phyloP scores from a whole-genome alignment of 2,888 invertebrate species.

The Helleia helle region DNA sequence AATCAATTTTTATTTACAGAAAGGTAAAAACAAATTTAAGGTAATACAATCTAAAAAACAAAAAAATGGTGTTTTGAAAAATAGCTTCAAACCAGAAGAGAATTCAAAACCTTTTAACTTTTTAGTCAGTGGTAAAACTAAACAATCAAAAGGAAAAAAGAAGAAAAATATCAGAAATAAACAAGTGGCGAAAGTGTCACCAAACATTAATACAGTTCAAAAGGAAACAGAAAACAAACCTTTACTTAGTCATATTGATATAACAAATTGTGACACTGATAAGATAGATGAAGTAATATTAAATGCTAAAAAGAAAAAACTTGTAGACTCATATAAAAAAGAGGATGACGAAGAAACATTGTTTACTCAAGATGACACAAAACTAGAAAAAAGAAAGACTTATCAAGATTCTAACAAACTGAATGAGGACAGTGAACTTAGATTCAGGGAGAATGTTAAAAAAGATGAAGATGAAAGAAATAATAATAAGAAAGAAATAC shows the following conservation, averaged over 20 bases:
- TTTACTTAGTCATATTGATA: conserved; percentile 19
- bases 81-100: conserved; percentile 11
- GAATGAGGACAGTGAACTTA: conserved; percentile 9
- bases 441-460: conserved; percentile 9
- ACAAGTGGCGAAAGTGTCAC: conserved; percentile 8
- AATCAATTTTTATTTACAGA: too few relatives aligned
- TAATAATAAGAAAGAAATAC: background rate
- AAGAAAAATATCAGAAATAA: conserved; percentile 14
- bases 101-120: conserved; percentile 11
- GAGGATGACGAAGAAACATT: conserved; percentile 23
- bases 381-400: conserved; percentile 8
- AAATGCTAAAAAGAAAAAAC: conserved; percentile 42
- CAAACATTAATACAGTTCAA: conserved; percentile 17
- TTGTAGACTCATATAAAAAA: conserved; percentile 30
- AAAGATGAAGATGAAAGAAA: conserved; percentile 10
- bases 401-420: conserved; percentile 16
- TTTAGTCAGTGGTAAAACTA: conserved; percentile 10
- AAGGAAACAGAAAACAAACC: conserved; percentile 17
- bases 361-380: conserved; percentile 16
- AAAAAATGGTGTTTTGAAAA: conserved; percentile 10
- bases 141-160: conserved; percentile 10
- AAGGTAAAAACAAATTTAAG: conserved; percentile 16
- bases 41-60: conserved; percentile 5
- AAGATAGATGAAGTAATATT: conserved; percentile 39
- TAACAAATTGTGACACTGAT: conserved; percentile 30